Evolutionary conservation across 2,888 invertebrate species (phyloP), one percentile per base, ranked within the genome.

Genomic region (Plemyria rubiginata): DNA sequence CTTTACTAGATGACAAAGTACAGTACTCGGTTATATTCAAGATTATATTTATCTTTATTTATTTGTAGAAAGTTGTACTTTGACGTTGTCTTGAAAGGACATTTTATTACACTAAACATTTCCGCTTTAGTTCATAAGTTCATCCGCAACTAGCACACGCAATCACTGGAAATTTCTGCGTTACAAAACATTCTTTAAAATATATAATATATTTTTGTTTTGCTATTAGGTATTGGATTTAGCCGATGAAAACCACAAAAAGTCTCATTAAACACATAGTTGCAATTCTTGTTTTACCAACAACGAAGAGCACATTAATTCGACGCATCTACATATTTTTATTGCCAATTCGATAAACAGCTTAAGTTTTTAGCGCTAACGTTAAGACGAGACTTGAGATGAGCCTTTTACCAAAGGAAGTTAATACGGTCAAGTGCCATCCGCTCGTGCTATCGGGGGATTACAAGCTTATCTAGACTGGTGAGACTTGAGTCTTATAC

Each of bases 1-100:
- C 54, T 60, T 68, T 62, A 66, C 62, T 46, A 54, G 50, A 62
- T 60, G 68, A 66, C 63, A 70, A 70, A 71, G 62, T 60, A 64
- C 64, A 62, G 62, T 60, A 66, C 62, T 66, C 53, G 62, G 64
- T 72, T 63, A 66, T 62, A 64, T 32, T 43, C 16, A 32, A 68
- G 65, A 67, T 66, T 68, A 72, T 69, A 64, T 64, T 46, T 48
- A 62, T 65, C 60, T 67, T 60, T 66, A 56, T 70, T 67, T 65
- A 56, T 68, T 64, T 65, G 57, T 64, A 67, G 67, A 67, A 71
- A 69, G 66, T 60, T 38, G 22, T 58, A 43, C 53, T 55, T 52
- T 64, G 66, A 61, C 59, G 51, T 52, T 29, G 45, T 53, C 43
- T 29, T 63, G 5, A 15, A 57, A 57, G 59, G 53, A 57, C 60